Conservation (phyloP, 2,113 vertebrate species). For the Alligator mississippiensis region DNA sequence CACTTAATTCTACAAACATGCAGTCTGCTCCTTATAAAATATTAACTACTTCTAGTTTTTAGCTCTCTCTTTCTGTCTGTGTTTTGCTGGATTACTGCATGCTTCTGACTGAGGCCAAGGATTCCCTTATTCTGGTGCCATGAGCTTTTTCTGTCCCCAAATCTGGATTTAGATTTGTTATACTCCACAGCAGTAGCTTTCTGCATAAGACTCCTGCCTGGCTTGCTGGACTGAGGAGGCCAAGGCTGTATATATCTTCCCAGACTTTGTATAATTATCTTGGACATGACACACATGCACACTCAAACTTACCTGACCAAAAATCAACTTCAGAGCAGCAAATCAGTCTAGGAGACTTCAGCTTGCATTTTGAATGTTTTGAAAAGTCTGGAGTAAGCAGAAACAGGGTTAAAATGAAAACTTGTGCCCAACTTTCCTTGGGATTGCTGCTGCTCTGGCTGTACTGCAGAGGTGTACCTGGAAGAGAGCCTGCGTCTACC, state of each 20-base stretch:
- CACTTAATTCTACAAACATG: neutral
- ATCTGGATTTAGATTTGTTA: neutral
- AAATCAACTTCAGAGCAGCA: neutral
- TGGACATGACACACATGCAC: no score
- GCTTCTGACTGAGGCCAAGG: neutral
- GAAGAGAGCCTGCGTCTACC: neutral
- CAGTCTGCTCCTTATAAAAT: neutral
- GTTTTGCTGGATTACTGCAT: neutral
- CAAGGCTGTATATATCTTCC: neutral
- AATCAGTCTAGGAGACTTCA: slow-evolving; percentile 5
- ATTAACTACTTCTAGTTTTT: neutral
- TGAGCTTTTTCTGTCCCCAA: neutral
- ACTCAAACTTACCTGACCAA: neutral
- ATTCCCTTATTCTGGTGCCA: neutral
- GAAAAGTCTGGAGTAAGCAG: neutral
- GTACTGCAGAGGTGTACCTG: neutral
- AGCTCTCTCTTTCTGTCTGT: neutral
- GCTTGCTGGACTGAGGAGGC: neutral
- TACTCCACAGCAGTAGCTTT: neutral
- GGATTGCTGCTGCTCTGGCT: neutral
- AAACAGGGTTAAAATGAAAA: neutral
- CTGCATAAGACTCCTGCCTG: neutral
- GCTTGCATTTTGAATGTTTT: slow-evolving; percentile 13
- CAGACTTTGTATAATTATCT: neutral
- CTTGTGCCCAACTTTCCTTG: neutral